Evolutionary conservation across 2,113 vertebrate genomes (phyloP).

Genomic region (Seriola aureovittata): DNA sequence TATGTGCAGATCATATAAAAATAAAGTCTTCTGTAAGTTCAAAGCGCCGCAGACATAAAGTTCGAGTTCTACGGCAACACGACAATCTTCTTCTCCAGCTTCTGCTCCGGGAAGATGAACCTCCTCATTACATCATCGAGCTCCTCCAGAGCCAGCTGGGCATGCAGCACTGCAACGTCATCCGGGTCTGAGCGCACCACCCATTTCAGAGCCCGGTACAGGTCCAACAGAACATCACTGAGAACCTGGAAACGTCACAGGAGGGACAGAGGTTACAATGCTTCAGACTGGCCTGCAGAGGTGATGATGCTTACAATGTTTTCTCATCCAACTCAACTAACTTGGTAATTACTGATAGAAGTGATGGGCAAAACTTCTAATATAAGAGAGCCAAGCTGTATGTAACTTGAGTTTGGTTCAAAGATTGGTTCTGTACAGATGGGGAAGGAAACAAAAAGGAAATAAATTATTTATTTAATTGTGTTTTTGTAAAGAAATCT

Average conservation of each 20-base stretch:
- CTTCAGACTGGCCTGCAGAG: neutral
- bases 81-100: conserved; percentile 93
- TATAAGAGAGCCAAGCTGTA: no score
- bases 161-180: conserved; percentile 86
- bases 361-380: no score
- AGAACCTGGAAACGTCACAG: conserved; percentile 78
- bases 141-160: conserved; percentile 93
- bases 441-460: no score
- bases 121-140: conserved; percentile 87
- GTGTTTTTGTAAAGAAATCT: no score
- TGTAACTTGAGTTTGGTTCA: no score
- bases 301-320: neutral
- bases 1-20: neutral
- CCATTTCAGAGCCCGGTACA: conserved; percentile 94
- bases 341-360: no score
- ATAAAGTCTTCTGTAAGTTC: neutral
- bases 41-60: neutral
- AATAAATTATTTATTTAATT: no score
- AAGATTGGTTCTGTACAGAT: no score
- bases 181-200: conserved; percentile 86
- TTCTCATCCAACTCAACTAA: no score
- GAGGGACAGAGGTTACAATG: neutral
- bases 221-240: conserved; percentile 89
- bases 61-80: conserved; percentile 85
- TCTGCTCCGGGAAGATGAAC: conserved; percentile 89